These are phyloP conservation scores for Brachypalpus laphriformis DNA, from an alignment of 2,888 invertebrate species.

Conservation along the genomic window DNA sequence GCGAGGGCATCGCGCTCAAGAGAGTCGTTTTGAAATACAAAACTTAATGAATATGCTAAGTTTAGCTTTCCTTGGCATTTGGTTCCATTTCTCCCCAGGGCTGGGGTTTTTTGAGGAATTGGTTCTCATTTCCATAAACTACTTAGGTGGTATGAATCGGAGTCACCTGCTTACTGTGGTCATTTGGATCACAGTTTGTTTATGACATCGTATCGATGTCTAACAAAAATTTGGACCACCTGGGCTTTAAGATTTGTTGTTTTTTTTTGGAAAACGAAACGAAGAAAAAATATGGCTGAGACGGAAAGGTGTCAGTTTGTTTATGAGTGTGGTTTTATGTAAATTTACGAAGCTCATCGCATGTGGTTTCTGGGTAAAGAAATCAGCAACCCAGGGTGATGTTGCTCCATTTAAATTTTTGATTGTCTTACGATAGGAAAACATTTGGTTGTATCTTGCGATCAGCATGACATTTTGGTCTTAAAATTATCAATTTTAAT, in stretches of 20 bases:
- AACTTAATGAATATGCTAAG: conserved; percentile 67
- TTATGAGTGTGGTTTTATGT: conserved; percentile 53
- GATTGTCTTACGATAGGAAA: neutral
- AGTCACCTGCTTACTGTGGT: conserved; percentile 47
- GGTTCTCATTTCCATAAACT: conserved; percentile 71
- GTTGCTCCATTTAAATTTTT: conserved; percentile 54
- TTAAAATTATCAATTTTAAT: conserved; percentile 12
- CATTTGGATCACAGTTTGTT: conserved; percentile 63
- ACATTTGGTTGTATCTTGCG: conserved; percentile 4
- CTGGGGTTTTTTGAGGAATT: conserved; percentile 59
- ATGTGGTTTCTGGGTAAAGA: conserved; percentile 16
- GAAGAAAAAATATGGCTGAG: conserved; percentile 33
- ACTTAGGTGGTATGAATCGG: conserved; percentile 66
- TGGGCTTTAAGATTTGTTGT: conserved; percentile 15
- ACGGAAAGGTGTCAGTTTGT: conserved; percentile 61
- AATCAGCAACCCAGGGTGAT: neutral
- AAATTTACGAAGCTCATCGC: conserved; percentile 18
- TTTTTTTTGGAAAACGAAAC: conserved; percentile 1
- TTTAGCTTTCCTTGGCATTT: conserved; percentile 27
- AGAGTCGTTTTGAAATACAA: conserved; percentile 4
- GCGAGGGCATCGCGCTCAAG: conserved; percentile 15
- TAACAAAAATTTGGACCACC: conserved; percentile 56
- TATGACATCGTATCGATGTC: conserved; percentile 66
- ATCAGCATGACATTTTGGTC: conserved; percentile 10
- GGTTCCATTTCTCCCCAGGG: conserved; percentile 37